Percentiles rank a stretch among this genome's conserved stretches.
These are phyloP conservation scores for Piscicola geometra DNA, from an alignment of 2,888 invertebrate species.

Conservation along the genomic window DNA sequence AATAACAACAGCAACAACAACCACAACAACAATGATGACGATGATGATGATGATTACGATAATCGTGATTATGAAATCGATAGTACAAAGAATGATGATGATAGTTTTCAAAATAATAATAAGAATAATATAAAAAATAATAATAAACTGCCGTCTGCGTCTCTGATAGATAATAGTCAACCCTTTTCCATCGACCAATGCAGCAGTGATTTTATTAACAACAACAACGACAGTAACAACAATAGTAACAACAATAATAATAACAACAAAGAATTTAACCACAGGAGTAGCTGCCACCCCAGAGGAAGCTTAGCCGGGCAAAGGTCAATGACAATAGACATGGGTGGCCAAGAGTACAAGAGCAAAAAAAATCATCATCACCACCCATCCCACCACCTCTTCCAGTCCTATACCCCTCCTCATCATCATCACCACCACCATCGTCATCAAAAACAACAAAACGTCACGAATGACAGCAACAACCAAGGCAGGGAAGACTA, in stretches of 20 bases:
- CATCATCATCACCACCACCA: constrained; percentile 11
- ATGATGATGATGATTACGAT: too few relatives aligned
- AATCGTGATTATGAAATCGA: too few relatives aligned
- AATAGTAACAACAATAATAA: constrained; percentile 1
- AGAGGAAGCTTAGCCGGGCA: too few relatives aligned
- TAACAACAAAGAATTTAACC: neutral
- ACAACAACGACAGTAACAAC: too few relatives aligned
- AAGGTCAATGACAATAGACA: constrained; percentile 2
- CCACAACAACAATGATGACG: neutral
- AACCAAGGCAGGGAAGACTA: neutral
- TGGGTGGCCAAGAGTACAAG: neutral
- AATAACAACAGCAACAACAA: constrained; percentile 1
- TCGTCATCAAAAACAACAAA: neutral
- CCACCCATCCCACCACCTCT: neutral
- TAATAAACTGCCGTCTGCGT: too few relatives aligned
- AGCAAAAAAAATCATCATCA: constrained; percentile 1
- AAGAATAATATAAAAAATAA: too few relatives aligned
- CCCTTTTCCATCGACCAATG: too few relatives aligned
- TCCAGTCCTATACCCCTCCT: neutral
- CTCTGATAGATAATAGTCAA: too few relatives aligned
- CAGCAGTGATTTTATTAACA: too few relatives aligned
- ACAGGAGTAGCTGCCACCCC: neutral
- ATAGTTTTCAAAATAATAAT: too few relatives aligned
- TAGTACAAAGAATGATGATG: too few relatives aligned
- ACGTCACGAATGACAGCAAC: neutral